Evolutionary conservation across 2,888 invertebrate genomes (phyloP), one percentile per base, ranked within the genome.

Genomic region (Morpho deidamia): DNA sequence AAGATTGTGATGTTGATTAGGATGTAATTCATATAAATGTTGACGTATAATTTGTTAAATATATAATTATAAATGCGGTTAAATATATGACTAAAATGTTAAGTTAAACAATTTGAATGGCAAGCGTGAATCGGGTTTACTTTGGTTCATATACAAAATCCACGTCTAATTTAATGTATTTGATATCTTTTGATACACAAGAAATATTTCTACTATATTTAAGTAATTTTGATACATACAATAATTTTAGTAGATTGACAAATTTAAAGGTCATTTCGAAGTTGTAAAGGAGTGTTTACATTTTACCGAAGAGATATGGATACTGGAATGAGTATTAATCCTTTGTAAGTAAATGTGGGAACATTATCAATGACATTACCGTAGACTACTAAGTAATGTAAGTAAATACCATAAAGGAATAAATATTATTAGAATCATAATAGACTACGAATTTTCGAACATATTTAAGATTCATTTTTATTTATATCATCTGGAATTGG

Each of bases 1-100:
- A 79, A 73, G 71, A 88, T 77, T 89, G 88, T 89, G 88, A 89
- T 88, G 83, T 85, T 83, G 77, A 82, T 71, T 85, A 86, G 80
- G 74, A 72, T 73, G 74, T 82, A 76, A 77, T 73, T 79, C 81
- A 77, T 71, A 79, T 79, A 70, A 81, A 83, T 78, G 82, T 85
- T 85, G 78, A 78, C 67, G 67, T 77, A 81, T 81, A 75, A 83
- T 85, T 85, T 83, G 81, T 83, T 78, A 71, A 69, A 69, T 68
- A 70, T 81, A 79, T 83, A 78, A 79, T 73, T 71, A 74, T 78
- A 68, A 60, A 60, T 58, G 58, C 56, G 59, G 58, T 62, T 65
- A 65, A 66, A 64, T 62, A 56, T 64, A 52, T 58, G 58, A 55
- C 50, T 60, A 62, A 66, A 63, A 37, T 51, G 48, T 67, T 65